Base-by-base conservation (phyloP, 2,797 vertebrate genomes). In the Dryobates pubescens region DNA sequence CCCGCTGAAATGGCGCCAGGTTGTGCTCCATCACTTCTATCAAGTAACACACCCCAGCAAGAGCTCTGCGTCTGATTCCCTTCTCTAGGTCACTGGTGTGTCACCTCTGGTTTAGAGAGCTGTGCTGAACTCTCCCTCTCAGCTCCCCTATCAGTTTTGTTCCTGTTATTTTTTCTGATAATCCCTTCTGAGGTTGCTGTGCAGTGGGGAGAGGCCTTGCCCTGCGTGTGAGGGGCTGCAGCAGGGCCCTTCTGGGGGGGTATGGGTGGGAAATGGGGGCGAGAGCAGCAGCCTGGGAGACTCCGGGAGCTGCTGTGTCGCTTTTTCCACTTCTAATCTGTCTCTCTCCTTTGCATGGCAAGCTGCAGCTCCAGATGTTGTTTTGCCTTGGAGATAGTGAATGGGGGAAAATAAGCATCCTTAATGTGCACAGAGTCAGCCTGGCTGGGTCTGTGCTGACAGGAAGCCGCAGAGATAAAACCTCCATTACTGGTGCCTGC, bases 31-130 rank as follows among this genome's bases (percentile, higher is more conserved):
- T 97, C 97, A 92, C 94, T 97, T 43, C 95, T 96, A 97, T 97
- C 95, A 95, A 97, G 96, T 96, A 97, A 96, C 96, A 96, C 96
- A 97, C 97, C 94, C 96, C 97, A 70, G 86, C 89, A 72, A 83
- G 76, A 96, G 96, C 90, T 97, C 97, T 96, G 95, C 97, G 96
- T 96, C 98, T 98, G 93, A 97, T 98, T 97, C 97, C 94, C 79
- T 78, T 88, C 68, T 62, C 76, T 93, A 82, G 92, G 88, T 92
- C 91, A 54, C 74, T 68, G 73, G 41, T 81, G 15, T 79, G 63
- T 95, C 89, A 84, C 65, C 69, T 88, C 75, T 79, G 83, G 47
- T 89, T 63, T n/a, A 43, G 88, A 86, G 64, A 76, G 36, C 63
- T 18, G 4, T 77, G 67, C 70, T 87, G 61, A 85, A 79, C 77